Evolutionary conservation across 1,140 invertebrate species (phyloP).

Genomic region (Theocolax elegans): DNA sequence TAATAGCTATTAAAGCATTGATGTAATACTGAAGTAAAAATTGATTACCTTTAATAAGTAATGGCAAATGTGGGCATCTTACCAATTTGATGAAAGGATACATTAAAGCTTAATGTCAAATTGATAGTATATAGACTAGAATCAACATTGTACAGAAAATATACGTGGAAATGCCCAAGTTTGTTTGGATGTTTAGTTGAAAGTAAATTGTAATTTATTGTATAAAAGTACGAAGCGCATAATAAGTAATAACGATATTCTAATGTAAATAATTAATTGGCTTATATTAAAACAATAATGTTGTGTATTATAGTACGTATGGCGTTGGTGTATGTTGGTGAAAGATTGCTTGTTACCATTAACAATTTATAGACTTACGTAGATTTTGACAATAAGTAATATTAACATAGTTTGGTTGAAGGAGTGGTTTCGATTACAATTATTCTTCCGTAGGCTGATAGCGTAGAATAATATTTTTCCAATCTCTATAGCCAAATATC

Average conservation of each 20-base stretch:
- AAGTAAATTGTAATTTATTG: constrained; percentile 11
- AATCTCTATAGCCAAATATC: too few species aligned
- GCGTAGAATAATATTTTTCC: constrained; percentile 15
- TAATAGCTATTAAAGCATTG: constrained; percentile 3
- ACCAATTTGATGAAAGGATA: too few species aligned
- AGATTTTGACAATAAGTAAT: not conserved
- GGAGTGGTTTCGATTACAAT: not conserved
- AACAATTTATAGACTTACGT: constrained; percentile 43
- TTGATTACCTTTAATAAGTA: not conserved
- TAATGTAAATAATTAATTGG: constrained; percentile 54
- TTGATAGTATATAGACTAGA: too few species aligned
- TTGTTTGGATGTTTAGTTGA: constrained; percentile 4
- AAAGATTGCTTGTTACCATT: constrained; percentile 60
- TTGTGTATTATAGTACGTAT: constrained; percentile 67
- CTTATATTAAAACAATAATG: constrained; percentile 63
- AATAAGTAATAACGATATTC: constrained; percentile 31
- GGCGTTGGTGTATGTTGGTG: constrained; percentile 60
- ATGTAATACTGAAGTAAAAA: constrained; percentile 13
- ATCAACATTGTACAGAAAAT: not conserved
- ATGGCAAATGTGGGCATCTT: constrained; percentile 16
- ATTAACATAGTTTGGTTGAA: constrained; percentile 42
- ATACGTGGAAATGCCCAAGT: not conserved
- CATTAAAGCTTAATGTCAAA: too few species aligned
- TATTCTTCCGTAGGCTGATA: constrained; percentile 7
- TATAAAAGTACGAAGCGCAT: constrained; percentile 30